phyloP scores from a whole-genome alignment of 2,888 invertebrate genomes.

The Omphaloscelis lunosa region DNA sequence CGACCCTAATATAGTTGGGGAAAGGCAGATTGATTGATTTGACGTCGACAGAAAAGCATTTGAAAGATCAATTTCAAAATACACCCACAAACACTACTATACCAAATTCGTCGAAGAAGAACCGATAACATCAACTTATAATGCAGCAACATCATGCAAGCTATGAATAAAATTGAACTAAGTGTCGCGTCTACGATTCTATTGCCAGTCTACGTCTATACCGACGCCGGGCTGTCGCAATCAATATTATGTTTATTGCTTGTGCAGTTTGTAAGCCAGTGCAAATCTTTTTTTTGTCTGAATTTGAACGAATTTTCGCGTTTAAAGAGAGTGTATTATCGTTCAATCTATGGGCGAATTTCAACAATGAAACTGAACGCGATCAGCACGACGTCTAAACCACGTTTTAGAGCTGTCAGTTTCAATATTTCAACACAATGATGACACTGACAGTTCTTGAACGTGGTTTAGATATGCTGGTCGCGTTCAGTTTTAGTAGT shows the following conservation, averaged over 20 bases:
- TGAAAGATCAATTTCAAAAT: background rate
- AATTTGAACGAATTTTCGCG: background rate
- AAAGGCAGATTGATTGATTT: too few species aligned
- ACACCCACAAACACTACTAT: background rate
- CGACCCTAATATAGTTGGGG: background rate
- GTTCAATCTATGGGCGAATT: background rate
- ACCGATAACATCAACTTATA: conserved; percentile 18
- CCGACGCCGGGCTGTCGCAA: conserved; percentile 63
- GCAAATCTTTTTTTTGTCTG: background rate
- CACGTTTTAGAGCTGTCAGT: background rate
- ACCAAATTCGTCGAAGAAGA: background rate
- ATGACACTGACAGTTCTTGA: background rate
- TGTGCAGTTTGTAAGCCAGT: conserved; percentile 13
- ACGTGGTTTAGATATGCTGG: too few species aligned
- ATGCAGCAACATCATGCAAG: background rate
- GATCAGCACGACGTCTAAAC: background rate
- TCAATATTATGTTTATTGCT: conserved; percentile 56
- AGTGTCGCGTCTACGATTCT: conserved; percentile 36
- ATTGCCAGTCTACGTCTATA: background rate
- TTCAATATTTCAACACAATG: background rate
- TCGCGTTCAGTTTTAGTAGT: too few species aligned
- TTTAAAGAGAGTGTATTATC: background rate
- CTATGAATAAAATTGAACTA: background rate
- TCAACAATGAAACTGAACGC: background rate
- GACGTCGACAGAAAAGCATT: background rate